Evolutionary conservation across 2,113 vertebrate genomes (phyloP).

Genomic region (Oxyura jamaicensis): DNA sequence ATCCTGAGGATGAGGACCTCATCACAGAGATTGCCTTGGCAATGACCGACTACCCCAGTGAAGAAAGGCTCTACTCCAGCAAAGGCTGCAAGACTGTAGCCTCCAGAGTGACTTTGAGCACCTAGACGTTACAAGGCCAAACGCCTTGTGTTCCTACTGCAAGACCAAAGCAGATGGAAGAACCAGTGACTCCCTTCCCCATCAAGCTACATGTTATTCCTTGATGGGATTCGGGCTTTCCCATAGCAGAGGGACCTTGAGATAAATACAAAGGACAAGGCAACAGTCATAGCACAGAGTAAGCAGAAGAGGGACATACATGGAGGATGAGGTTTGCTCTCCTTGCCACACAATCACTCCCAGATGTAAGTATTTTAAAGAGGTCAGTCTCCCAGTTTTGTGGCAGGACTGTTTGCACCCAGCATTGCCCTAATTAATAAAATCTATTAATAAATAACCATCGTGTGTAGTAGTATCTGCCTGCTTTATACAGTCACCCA

Average conservation of each 20-base stretch:
- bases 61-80: constrained; percentile 82
- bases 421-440: neutral
- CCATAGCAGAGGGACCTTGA: neutral
- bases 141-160: neutral
- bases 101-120: neutral
- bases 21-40: constrained; percentile 77
- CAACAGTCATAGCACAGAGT: rapidly evolving
- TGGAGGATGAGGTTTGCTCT: neutral
- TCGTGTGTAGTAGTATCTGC: neutral
- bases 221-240: neutral
- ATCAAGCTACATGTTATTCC: neutral
- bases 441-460: neutral
- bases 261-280: neutral
- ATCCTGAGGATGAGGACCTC: neutral
- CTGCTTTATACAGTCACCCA: neutral
- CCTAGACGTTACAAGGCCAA: neutral
- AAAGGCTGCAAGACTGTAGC: constrained; percentile 89
- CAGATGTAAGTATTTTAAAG: neutral
- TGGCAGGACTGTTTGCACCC: neutral
- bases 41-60: constrained; percentile 83
- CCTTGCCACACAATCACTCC: too few relatives aligned
- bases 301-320: neutral
- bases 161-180: neutral
- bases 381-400: neutral
- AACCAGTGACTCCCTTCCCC: neutral